These are phyloP conservation scores for Tachyglossus aculeatus DNA, from an alignment of 2,797 vertebrate species.

Conservation along the genomic window DNA sequence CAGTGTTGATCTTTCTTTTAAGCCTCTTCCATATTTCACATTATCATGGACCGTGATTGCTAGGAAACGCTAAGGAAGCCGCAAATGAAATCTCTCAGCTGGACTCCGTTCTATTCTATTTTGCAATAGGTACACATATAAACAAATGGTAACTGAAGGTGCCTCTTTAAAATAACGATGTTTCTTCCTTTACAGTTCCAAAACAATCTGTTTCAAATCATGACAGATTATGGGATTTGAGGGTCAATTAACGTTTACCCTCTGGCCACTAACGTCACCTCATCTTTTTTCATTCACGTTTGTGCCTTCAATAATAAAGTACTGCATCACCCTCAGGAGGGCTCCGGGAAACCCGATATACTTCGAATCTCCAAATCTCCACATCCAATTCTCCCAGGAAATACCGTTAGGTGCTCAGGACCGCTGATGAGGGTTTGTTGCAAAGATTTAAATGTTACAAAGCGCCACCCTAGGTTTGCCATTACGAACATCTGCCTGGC, in stretches of 20 bases:
- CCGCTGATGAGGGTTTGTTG: no score
- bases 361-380: no score
- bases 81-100: background rate
- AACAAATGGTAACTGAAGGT: conserved; percentile 20
- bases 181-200: conserved; percentile 43
- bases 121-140: conserved; percentile 24
- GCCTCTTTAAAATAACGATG: conserved; percentile 26
- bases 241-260: conserved; percentile 9
- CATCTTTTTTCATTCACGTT: background rate
- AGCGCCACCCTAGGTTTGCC: no score
- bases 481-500: no score
- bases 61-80: background rate
- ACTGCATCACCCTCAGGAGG: no score
- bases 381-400: no score
- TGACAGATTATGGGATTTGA: conserved; percentile 34
- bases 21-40: conserved; percentile 33
- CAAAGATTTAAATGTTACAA: no score
- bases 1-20: conserved; percentile 34
- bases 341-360: no score
- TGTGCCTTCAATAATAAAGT: background rate
- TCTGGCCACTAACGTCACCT: background rate
- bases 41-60: conserved; percentile 21
- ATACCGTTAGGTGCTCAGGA: no score
- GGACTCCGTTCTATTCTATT: conserved; percentile 25
- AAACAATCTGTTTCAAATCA: conserved; percentile 42